Evolutionary conservation across 2,888 invertebrate species (phyloP), one percentile per base, ranked within the genome.

Genomic region (Parnassius apollo): DNA sequence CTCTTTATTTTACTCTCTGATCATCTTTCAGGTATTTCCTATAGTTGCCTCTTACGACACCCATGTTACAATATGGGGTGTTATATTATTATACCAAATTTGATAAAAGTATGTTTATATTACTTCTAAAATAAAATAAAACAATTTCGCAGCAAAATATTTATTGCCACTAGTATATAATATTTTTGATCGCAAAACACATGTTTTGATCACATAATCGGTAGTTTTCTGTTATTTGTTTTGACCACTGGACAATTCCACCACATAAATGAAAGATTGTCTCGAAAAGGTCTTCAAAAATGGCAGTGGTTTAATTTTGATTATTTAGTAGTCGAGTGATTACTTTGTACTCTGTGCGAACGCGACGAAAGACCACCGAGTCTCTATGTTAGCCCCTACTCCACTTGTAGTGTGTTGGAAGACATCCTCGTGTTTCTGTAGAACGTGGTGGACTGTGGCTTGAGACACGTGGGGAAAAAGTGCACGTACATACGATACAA

Each of bases 401-500:
- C 97, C 97, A 66, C 94, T 94, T 50, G 96, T 91, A 73, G 94
- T 94, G 70, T 95, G 95, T 73, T 94, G 94, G 84, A 98, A 98
- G 45, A 98, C 94, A 71, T 95, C 94, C 0, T 94, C 93, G 82
- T 97, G 96, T 76, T 94, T 94, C 73, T 94, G 94, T 78, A 98
- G 93, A 25, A 98, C 92, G 68, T 93, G 93, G 84, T 97, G 96
- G 12, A 98, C 94, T 68, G 96, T 95, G 50, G 95, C 94, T 56
- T 96, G 95, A 65, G 95, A 93, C 57, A 96, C 89, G 70, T 92
- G 92, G 2, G 95, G 93, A 74, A 96, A 95, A 69, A 97, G 91
- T 77, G 96, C 96, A 75, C 96, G 96, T 25, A 98, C 94, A 86
- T 98, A 98, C 9, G 96, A 97, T 93, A 96, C 96, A 68, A 98